phyloP scores from a whole-genome alignment of 2,113 vertebrate species.

The Podarcis cretensis region DNA sequence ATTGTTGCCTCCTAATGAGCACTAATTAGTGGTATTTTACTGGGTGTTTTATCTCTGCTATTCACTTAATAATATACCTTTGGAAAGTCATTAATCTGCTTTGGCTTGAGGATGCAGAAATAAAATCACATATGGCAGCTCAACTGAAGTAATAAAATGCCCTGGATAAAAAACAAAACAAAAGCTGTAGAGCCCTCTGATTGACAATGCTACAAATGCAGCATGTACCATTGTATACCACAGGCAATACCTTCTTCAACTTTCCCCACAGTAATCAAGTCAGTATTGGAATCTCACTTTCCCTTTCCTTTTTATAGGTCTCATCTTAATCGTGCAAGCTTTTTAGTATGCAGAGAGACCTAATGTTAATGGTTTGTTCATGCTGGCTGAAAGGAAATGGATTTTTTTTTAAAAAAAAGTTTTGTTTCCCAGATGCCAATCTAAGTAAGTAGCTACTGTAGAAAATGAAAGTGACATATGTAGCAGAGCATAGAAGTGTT shows the following conservation, averaged over 20 bases:
- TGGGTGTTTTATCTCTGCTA: constrained; percentile 47
- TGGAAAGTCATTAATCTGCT: constrained; percentile 48
- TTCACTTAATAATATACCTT: constrained; percentile 43
- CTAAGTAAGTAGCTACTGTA: constrained; percentile 63
- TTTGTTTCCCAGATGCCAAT: constrained; percentile 54
- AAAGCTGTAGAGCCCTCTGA: neutral
- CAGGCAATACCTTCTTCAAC: neutral
- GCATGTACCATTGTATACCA: constrained; percentile 1
- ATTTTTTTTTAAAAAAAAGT: constrained; percentile 14
- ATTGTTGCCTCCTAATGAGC: constrained; percentile 44
- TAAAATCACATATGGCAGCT: constrained; percentile 20
- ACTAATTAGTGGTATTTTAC: constrained; percentile 44
- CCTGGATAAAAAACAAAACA: constrained; percentile 21
- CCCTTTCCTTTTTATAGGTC: constrained; percentile 29
- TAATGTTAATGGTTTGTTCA: constrained; percentile 36
- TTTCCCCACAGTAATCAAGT: constrained; percentile 25
- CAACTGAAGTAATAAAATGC: constrained; percentile 29
- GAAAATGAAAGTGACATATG: constrained; percentile 65
- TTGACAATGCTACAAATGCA: constrained; percentile 31
- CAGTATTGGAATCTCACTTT: constrained; percentile 3
- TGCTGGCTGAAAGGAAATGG: constrained; percentile 44
- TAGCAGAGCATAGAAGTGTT: constrained; percentile 65
- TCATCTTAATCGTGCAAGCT: constrained; percentile 30
- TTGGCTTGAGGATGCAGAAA: constrained; percentile 42
- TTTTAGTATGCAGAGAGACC: constrained; percentile 36